Conservation (phyloP, 2,797 vertebrate species). For the Tiaroga cobitis region DNA sequence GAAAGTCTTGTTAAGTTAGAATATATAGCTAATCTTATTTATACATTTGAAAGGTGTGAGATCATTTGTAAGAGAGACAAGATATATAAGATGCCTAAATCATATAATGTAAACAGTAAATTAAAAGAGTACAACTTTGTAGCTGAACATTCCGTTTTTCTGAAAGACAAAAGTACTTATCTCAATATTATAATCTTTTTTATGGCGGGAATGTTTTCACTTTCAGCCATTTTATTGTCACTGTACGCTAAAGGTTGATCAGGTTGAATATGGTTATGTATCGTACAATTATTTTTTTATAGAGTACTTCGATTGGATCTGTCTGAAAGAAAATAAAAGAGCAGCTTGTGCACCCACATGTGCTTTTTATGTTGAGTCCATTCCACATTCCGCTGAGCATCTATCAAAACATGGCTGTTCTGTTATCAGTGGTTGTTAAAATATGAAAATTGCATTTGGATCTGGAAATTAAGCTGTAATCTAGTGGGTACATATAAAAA, state of each 20-base stretch:
- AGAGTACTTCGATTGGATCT: neutral
- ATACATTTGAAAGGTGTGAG: neutral
- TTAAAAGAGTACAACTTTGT: neutral
- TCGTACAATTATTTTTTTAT: neutral
- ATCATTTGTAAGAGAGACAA: neutral
- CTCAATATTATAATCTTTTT: neutral
- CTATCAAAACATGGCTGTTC: neutral
- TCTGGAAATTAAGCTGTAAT: neutral
- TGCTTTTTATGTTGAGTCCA: neutral
- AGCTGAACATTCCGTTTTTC: neutral
- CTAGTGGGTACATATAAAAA: neutral
- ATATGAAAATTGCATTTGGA: neutral
- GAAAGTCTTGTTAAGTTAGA: neutral
- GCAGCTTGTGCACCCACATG: neutral
- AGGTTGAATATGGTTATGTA: slow-evolving; percentile 6
- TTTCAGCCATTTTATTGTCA: neutral
- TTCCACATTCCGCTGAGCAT: neutral
- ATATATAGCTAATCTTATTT: neutral
- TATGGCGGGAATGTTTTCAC: neutral
- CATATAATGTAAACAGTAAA: neutral
- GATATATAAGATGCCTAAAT: neutral
- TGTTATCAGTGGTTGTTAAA: neutral
- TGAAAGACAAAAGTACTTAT: neutral
- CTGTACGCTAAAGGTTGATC: slow-evolving; percentile 8
- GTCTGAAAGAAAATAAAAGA: slow-evolving; percentile 14